Conservation (phyloP, 2,797 vertebrate species). For the Alfaro cultratus region DNA sequence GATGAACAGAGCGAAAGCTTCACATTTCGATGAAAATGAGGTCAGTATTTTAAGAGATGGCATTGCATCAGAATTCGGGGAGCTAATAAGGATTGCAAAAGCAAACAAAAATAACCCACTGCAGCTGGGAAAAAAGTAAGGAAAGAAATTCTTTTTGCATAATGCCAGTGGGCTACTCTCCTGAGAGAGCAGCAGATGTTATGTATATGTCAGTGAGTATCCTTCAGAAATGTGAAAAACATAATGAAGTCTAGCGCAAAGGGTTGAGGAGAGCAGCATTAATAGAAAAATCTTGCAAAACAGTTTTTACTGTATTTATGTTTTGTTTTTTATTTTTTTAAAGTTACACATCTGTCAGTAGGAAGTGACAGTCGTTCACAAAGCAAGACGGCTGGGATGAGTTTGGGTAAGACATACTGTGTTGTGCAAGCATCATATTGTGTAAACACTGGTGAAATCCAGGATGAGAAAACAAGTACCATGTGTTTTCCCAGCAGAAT, state of each 20-base stretch:
- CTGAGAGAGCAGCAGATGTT: slow-evolving; percentile 77
- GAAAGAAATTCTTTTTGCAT: slow-evolving; percentile 65
- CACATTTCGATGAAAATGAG: slow-evolving; percentile 68
- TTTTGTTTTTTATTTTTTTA: slow-evolving; percentile 50
- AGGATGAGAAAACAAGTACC: slow-evolving; percentile 45
- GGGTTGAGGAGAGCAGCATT: slow-evolving; percentile 57
- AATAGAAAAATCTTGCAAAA: slow-evolving; percentile 51
- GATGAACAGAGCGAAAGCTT: slow-evolving; percentile 68
- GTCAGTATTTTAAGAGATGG: slow-evolving; percentile 74
- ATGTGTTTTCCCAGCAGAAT: slow-evolving; percentile 39
- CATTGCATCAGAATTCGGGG: slow-evolving; percentile 53
- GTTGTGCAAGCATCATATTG: slow-evolving; percentile 46
- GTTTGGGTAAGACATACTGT: slow-evolving; percentile 44
- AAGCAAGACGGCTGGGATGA: slow-evolving; percentile 15
- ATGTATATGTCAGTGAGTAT: slow-evolving; percentile 40
- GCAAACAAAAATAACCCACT: slow-evolving; percentile 75
- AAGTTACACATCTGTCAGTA: slow-evolving; percentile 40
- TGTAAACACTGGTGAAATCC: slow-evolving; percentile 49
- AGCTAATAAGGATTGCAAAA: slow-evolving; percentile 50
- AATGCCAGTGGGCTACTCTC: slow-evolving; percentile 69
- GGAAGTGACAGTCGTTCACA: slow-evolving; percentile 36
- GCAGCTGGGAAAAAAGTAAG: slow-evolving; percentile 73
- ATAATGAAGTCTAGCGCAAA: slow-evolving; percentile 49
- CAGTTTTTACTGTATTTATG: background rate
- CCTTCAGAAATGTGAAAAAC: slow-evolving; percentile 36